Conservation (phyloP, 2,888 invertebrate genomes). For the Dynastes maya region DNA sequence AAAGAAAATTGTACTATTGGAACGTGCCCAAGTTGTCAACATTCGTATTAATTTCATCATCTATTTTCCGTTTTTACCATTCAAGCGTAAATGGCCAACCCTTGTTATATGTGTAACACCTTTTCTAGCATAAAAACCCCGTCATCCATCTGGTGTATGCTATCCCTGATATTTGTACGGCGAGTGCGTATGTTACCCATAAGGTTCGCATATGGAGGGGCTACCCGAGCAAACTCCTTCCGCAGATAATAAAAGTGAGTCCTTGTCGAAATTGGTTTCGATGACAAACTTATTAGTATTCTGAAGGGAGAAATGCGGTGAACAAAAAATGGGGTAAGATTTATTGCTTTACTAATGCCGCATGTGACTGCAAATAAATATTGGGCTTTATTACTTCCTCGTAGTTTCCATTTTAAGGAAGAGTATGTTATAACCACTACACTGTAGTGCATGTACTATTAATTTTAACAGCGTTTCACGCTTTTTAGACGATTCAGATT, state of each 20-base stretch:
- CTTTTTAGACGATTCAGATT: no score
- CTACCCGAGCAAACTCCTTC: background rate
- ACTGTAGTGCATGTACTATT: no score
- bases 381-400: background rate
- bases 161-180: background rate
- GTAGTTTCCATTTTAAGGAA: no score
- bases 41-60: constrained; percentile 6
- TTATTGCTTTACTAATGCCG: background rate
- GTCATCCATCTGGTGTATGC: constrained; percentile 29
- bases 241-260: constrained; percentile 6
- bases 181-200: background rate
- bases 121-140: constrained; percentile 13
- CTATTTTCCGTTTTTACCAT: constrained; percentile 5
- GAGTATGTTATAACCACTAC: no score
- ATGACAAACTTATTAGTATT: constrained; percentile 31
- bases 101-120: constrained; percentile 11
- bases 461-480: no score
- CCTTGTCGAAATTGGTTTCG: constrained; percentile 34
- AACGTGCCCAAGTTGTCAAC: constrained; percentile 3
- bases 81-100: constrained; percentile 9
- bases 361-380: background rate
- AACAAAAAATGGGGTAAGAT: background rate
- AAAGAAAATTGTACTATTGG: background rate
- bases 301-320: background rate
- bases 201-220: constrained; percentile 33